Base-by-base conservation (phyloP, 2,113 vertebrate species). In the Phylloscopus whistleri region DNA sequence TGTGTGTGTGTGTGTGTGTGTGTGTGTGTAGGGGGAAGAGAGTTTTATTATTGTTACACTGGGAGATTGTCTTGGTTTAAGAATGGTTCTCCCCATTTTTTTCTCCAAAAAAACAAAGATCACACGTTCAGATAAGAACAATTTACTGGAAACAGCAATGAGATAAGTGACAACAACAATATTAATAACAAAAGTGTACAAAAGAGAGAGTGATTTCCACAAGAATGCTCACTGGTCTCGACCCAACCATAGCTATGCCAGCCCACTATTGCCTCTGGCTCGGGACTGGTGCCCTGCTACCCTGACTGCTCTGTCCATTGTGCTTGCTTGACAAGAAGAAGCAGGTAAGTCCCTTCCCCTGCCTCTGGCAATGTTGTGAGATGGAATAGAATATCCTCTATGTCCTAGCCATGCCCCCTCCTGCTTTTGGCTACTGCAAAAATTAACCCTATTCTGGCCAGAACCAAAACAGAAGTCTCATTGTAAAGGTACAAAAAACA, bases 221-320 rank as follows among this genome's bases (percentile, higher is more conserved):
- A 48, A 35, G 41, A 31, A 31, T 43, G 35, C 20, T 49, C 20
- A 10, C 30, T 63, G 27, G 22, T 41, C 21, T 41, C 0, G 1
- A 66, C 14, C 13, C 26, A 31, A 2, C 6, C 26, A 9, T 4
- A 31, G 44, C 31, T 31, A 14, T 27, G 16, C 21, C 37, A 76
- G 16, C 20, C 30, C 30, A 28, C 5, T 18, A 8, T 41, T 58
- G 16, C 24, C 24, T 16, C 19, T 5, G 5, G 6, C 51, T 24
- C 0, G 0, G 16, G 23, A 41, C 7, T 0, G 0, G 13, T 13
- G 20, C 16, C 20, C 31, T 35, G 72, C 52, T 43, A 15, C 11
- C 9, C 31, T 35, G 16, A 26, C 35, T 51, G 13, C 26, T 51
- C 31, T 43, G 21, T 43, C 37, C 26, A 26, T 21, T 21, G 11